Evolutionary conservation across 64 coral and sea anemone genomes (phyloP), one percentile per base, ranked within the genome.

Genomic region (Stylophora pistillata): DNA sequence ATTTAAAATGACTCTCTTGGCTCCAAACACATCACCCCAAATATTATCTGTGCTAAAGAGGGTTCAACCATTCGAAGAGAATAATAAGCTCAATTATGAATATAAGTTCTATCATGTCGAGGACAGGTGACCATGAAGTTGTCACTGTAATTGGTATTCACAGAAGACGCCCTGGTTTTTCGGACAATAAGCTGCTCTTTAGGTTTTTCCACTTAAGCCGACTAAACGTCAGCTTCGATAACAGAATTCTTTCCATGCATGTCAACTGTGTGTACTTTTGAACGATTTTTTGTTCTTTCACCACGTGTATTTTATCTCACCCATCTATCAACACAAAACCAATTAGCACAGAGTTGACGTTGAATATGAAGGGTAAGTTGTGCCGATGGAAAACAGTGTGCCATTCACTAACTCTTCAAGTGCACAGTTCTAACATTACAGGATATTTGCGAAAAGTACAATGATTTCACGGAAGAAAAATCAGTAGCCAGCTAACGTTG

Each of bases 11-110:
- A 17, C 56, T 23, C 10, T 13, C n/a, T 27, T 53, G n/a, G 3
- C 25, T 25, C 78, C 23, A 80, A 29, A 80, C 56, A 34, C 56
- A 59, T 4, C 55, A 47, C 15, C 30, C 0, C 15, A 9, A 10
- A 59, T 11, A 32, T 59, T 68, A 26, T 25, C 12, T n/a, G 5
- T 26, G 26, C 20, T 68, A 21, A 21, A 68, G 12, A 41, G 58
- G 20, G 15, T 60, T 32, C 57, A 34, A 82, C 80, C 41, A 61
- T 53, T 84, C 69, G 13, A 64, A 63, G 34, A 53, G 34, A 84
- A 84, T 84, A 84, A 84, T 69, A 84, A 84, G 34, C 80, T 53
- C 61, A 84, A 84, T 82, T 82, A 82, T 82, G 18, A 82, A 64
- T 82, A 64, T 13, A 65, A 82, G 30, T 20, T n/a, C 62, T 55